Conservation (phyloP, 2,888 invertebrate genomes). For the Cosmia pyralina region DNA sequence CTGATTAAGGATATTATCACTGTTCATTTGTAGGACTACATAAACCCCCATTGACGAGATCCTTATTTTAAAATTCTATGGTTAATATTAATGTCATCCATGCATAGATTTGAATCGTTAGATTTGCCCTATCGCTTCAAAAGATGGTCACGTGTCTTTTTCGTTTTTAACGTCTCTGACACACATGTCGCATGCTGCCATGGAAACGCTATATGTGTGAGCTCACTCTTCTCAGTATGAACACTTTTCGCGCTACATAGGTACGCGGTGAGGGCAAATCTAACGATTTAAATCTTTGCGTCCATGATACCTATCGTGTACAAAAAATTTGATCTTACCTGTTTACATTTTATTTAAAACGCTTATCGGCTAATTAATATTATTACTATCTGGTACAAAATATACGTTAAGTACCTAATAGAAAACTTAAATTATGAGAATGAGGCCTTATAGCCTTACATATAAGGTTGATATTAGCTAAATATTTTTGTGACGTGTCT, state of each 20-base stretch:
- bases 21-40: not conserved
- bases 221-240: not conserved
- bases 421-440: slow-evolving; percentile 2
- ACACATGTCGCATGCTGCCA: not conserved
- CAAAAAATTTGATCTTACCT: too few relatives aligned
- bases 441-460: slow-evolving; percentile 26
- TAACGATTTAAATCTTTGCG: not conserved
- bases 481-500: not conserved
- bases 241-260: not conserved
- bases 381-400: not conserved
- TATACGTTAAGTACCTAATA: not conserved
- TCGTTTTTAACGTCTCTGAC: not conserved
- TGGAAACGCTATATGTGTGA: not conserved
- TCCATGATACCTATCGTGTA: not conserved
- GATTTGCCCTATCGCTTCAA: not conserved
- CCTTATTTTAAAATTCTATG: not conserved
- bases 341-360: not conserved
- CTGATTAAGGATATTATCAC: not conserved
- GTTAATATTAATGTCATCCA: not conserved
- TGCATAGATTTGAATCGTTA: not conserved
- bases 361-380: not conserved
- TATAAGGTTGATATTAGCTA: slow-evolving; percentile 21
- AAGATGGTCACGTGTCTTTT: not conserved
- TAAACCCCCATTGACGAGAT: not conserved
- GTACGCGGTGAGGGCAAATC: not conserved